Evolutionary conservation across 2,888 invertebrate species (phyloP), one percentile per base, ranked within the genome.

Genomic region (Boloria selene): DNA sequence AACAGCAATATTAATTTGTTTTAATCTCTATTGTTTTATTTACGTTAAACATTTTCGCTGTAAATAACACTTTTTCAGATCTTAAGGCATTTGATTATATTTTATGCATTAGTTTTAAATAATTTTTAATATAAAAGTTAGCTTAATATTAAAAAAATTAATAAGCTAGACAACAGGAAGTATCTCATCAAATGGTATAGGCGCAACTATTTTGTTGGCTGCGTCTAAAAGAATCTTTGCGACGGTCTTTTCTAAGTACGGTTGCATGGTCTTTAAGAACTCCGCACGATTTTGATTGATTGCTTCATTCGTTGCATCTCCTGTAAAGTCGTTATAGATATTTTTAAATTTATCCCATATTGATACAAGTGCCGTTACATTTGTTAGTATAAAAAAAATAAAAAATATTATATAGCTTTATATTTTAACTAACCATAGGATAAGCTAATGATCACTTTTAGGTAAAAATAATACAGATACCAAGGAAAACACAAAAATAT

Each of bases 271-370:
- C 42, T 82, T 84, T 10, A 94, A 77, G 75, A 95, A 93, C 49
- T 94, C 93, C 0, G 87, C 88, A 69, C 94, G 92, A 76, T 95
- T 95, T 73, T 93, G 89, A 76, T 95, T 94, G 55, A 95, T 93
- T 0, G 93, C 93, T 51, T 85, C 82, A 76, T 95, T 95, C 0
- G 93, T 88, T n/a, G 92, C 90, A 22, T 93, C 86, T 68, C 89
- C 93, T 93, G 79, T 13, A 68, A 75, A 65, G 60, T 69, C 31
- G 45, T 44, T 13, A 45, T 49, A 38, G 13, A 16, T 17, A 45
- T 47, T 17, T 53, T 45, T n/a, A n/a, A n/a, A n/a, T n/a, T 22
- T 22, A 22, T 22, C 22, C n/a, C 22, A 22, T 22, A 22, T 22
- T 22, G 22, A 22, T 22, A 22, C 22, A 3, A 2, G 22, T 10